Evolutionary conservation across 2,888 invertebrate species (phyloP).

Genomic region (Oscheius myriophilus): DNA sequence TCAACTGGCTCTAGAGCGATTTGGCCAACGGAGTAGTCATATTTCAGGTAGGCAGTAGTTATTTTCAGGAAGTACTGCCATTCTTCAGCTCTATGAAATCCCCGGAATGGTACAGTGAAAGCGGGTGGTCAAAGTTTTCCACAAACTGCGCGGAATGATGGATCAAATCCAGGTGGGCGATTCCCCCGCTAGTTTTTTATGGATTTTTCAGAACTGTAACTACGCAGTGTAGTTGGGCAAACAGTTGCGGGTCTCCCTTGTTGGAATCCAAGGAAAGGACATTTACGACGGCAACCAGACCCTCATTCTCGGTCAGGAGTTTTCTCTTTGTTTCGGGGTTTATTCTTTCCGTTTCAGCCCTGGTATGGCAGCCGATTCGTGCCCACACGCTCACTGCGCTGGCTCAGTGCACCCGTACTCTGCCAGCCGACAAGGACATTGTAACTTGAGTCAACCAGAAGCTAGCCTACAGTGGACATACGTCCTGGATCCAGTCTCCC

Average conservation of each 20-base stretch:
- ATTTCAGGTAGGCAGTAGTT: constrained; percentile 76
- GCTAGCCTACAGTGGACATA: constrained; percentile 72
- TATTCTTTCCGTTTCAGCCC: constrained; percentile 76
- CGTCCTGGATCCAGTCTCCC: constrained; percentile 75
- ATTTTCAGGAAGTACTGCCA: neutral
- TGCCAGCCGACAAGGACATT: constrained; percentile 93
- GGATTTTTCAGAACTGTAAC: constrained; percentile 87
- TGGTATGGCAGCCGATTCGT: constrained; percentile 99
- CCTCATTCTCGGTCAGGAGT: constrained; percentile 78
- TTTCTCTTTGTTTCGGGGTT: neutral
- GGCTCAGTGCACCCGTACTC: constrained; percentile 81
- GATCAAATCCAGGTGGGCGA: constrained; percentile 81
- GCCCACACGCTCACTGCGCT: constrained; percentile 95
- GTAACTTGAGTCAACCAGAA: constrained; percentile 96
- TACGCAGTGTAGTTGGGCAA: constrained; percentile 95
- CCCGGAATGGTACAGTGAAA: constrained; percentile 96
- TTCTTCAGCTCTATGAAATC: constrained; percentile 87
- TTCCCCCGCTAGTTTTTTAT: neutral
- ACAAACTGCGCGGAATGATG: constrained; percentile 92
- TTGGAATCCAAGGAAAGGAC: constrained; percentile 96
- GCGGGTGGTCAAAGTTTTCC: constrained; percentile 81
- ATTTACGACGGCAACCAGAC: constrained; percentile 81
- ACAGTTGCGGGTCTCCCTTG: constrained; percentile 91
- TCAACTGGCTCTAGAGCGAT: constrained; percentile 97
- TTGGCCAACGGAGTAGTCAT: constrained; percentile 93